A percentile compares a stretch with the other conserved stretches of the same genome.
phyloP scores from a whole-genome alignment of 2,113 vertebrate genomes.

The Trichechus manatus region DNA sequence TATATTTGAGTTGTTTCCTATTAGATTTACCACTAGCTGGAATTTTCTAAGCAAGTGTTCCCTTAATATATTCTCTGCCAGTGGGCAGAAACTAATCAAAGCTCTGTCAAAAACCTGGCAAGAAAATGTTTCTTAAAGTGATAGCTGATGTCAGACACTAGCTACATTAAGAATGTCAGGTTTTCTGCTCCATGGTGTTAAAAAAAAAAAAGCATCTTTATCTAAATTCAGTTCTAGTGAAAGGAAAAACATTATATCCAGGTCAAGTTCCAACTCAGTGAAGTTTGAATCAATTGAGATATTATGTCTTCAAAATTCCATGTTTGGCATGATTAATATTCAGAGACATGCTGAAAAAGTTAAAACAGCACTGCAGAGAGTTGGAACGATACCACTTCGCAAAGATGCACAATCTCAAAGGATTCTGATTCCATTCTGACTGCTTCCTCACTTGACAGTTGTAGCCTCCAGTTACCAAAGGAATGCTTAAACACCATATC shows the following conservation, averaged over 20 bases:
- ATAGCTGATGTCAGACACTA: neutral
- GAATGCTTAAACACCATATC: neutral
- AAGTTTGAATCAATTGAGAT: neutral
- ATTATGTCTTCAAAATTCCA: neutral
- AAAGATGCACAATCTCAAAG: neutral
- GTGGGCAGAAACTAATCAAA: neutral
- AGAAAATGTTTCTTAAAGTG: constrained; percentile 49
- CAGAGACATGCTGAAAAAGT: neutral
- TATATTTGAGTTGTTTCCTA: constrained; percentile 30
- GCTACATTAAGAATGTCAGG: neutral
- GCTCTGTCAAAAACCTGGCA: neutral
- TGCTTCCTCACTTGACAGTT: neutral
- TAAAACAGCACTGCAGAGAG: neutral
- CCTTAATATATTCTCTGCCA: neutral
- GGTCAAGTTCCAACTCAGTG: neutral
- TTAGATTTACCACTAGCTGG: neutral
- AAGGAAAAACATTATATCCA: neutral
- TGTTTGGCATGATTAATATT: neutral
- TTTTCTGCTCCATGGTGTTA: neutral
- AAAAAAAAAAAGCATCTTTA: neutral
- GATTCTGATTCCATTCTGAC: neutral
- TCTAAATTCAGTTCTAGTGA: constrained; percentile 46
- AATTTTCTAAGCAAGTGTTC: neutral
- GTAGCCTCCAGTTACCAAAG: neutral
- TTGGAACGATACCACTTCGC: neutral